These are phyloP conservation scores for Acronicta leporina DNA, from an alignment of 2,888 invertebrate genomes.

Conservation along the genomic window DNA sequence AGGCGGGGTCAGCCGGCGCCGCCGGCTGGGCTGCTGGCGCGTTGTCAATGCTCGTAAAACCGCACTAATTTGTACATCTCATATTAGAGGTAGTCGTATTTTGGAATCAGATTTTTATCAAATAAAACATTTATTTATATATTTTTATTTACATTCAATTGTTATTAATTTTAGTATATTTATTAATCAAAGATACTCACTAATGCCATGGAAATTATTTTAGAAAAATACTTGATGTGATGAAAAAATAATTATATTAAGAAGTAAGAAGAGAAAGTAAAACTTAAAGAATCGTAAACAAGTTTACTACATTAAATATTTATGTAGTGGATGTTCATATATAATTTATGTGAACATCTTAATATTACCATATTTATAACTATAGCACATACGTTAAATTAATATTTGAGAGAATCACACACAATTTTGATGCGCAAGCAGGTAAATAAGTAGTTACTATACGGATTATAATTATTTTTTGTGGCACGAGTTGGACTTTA, in stretches of 20 bases:
- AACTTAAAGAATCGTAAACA: background rate
- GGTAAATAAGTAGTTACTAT: too few species aligned
- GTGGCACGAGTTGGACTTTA: too few species aligned
- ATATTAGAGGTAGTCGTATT: constrained; percentile 6
- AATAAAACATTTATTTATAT: too few species aligned
- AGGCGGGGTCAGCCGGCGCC: constrained; percentile 64
- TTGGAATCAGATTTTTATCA: constrained; percentile 15
- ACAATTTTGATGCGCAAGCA: too few species aligned
- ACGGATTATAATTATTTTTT: too few species aligned
- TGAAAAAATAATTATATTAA: background rate
- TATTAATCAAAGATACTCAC: too few species aligned
- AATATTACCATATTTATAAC: background rate
- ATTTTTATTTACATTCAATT: too few species aligned
- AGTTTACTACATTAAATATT: background rate
- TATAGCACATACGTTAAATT: background rate
- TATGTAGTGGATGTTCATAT: too few species aligned
- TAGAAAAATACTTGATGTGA: background rate
- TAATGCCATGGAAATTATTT: background rate
- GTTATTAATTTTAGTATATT: too few species aligned
- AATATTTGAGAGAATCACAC: background rate
- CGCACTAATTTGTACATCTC: constrained; percentile 15
- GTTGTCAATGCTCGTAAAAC: constrained; percentile 51
- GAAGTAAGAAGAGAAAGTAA: background rate
- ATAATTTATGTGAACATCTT: constrained; percentile 2
- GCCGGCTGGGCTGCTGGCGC: constrained; percentile 64